Conservation (phyloP, 2,113 vertebrate species). For the Carassius gibelio region DNA sequence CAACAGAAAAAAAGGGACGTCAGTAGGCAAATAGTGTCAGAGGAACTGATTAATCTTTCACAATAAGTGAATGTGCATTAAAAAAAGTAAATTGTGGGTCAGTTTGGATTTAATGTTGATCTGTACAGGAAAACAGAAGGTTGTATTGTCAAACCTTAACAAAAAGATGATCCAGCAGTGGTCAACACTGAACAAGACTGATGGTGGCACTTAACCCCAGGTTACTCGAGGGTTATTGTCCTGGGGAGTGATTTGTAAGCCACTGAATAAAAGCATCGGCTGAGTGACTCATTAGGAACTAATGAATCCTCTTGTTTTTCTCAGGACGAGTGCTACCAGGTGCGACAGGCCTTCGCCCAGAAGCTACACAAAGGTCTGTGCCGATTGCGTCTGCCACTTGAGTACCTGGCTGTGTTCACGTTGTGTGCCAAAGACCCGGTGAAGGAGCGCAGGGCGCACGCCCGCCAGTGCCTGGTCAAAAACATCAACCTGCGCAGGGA, state of each 20-base stretch:
- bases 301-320: constrained; percentile 30
- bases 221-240: not conserved
- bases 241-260: not conserved
- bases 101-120: not conserved
- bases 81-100: not conserved
- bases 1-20: not conserved
- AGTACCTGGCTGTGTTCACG: constrained; percentile 97
- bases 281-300: not conserved
- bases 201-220: not conserved
- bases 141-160: not conserved
- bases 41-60: not conserved
- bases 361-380: constrained; percentile 97
- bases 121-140: not conserved
- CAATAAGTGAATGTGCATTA: not conserved
- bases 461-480: constrained; percentile 96
- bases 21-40: not conserved
- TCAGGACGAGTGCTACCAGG: constrained; percentile 98
- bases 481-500: constrained; percentile 96
- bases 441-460: constrained; percentile 95
- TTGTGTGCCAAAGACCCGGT: constrained; percentile 97
- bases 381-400: constrained; percentile 91
- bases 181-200: not conserved
- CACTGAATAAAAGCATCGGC: not conserved
- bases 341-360: constrained; percentile 95
- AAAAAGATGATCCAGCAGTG: not conserved